These are phyloP conservation scores for Aplidium turbinatum DNA, from an alignment of 23 tunicate genomes.

Conservation along the genomic window DNA sequence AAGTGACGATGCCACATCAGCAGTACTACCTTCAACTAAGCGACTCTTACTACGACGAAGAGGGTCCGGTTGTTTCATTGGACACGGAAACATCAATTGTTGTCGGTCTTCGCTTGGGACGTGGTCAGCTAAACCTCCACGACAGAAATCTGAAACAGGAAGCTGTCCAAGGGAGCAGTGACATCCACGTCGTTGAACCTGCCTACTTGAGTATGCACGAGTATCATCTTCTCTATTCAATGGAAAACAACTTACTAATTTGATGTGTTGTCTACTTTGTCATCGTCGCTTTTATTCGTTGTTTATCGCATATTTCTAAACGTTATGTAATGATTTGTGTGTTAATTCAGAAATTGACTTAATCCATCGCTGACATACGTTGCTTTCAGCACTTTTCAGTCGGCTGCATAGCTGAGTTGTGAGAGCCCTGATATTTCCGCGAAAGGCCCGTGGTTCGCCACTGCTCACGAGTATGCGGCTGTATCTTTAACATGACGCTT, in stretches of 20 bases:
- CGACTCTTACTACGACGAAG: neutral
- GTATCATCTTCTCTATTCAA: neutral
- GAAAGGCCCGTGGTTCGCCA: too few relatives aligned
- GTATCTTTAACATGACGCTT: too few relatives aligned
- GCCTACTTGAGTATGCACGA: conserved; percentile 58
- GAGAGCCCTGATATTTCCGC: too few relatives aligned
- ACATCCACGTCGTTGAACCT: conserved; percentile 75
- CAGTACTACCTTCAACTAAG: conserved; percentile 70
- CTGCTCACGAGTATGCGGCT: too few relatives aligned
- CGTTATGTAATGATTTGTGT: too few relatives aligned
- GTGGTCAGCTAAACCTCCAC: conserved; percentile 43
- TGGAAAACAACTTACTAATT: neutral
- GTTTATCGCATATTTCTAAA: too few relatives aligned
- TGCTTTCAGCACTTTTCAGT: too few relatives aligned
- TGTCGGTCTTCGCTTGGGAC: conserved; percentile 38
- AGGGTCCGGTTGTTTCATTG: conserved; percentile 25
- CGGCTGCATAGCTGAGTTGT: too few relatives aligned
- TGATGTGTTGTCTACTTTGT: neutral
- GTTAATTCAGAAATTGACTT: too few relatives aligned
- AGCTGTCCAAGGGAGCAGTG: conserved; percentile 68
- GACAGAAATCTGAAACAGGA: conserved; percentile 69
- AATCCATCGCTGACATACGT: too few relatives aligned
- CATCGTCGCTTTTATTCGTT: too few relatives aligned
- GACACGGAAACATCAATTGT: conserved; percentile 51
- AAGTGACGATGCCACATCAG: conserved; percentile 59